Conservation (phyloP, 2,888 invertebrate genomes). For the Syrista parreyssii region DNA sequence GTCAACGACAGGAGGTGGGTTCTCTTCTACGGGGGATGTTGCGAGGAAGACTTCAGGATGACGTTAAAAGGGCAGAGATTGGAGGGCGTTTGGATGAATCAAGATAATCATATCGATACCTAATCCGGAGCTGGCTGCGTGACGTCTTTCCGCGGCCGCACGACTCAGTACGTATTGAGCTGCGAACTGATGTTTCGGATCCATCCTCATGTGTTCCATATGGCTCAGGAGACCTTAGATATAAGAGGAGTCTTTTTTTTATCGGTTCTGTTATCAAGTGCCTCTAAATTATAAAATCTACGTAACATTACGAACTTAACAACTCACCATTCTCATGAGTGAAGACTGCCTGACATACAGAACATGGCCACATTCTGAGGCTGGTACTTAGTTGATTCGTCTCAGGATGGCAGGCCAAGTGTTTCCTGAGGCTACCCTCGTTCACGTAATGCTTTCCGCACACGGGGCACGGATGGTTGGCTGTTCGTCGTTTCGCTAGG, state of each 20-base stretch:
- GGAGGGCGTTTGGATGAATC: not conserved
- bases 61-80: not conserved
- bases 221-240: conserved; percentile 85
- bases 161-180: conserved; percentile 92
- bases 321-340: conserved; percentile 91
- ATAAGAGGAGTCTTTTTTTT: not conserved
- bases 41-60: not conserved
- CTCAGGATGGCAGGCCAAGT: conserved; percentile 93
- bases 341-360: conserved; percentile 94
- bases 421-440: conserved; percentile 92
- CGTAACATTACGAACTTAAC: not conserved
- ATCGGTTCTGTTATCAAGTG: not conserved
- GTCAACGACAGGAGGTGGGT: not conserved
- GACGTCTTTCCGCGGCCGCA: conserved; percentile 90
- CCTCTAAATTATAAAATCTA: not conserved
- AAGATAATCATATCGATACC: conserved; percentile 41
- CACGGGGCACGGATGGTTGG: conserved; percentile 94
- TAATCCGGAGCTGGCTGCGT: conserved; percentile 68
- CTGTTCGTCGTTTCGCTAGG: conserved; percentile 93
- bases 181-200: conserved; percentile 95
- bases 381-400: conserved; percentile 87
- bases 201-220: conserved; percentile 98
- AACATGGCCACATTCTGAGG: conserved; percentile 95
- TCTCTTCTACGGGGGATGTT: not conserved
- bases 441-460: conserved; percentile 97